A percentile compares a stretch with the other conserved stretches of the same genome.
These are phyloP conservation scores for Dromiciops gliroides DNA, from an alignment of 2,113 vertebrate genomes.

Conservation along the genomic window DNA sequence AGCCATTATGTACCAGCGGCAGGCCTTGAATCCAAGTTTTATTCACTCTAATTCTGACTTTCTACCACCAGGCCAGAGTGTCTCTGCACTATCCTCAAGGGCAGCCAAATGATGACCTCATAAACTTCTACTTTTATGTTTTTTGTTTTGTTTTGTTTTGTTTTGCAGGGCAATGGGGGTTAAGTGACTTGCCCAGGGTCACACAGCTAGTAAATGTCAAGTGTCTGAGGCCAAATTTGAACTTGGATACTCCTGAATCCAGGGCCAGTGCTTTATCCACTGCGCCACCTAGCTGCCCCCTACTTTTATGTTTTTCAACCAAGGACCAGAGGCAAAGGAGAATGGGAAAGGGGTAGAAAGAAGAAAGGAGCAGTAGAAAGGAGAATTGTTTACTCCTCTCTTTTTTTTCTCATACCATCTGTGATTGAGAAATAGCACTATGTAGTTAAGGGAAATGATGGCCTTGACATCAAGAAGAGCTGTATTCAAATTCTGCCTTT, in stretches of 20 bases:
- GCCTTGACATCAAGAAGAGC: neutral
- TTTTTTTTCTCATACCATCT: neutral
- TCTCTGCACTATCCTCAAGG: neutral
- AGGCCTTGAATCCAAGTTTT: neutral
- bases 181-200: no score
- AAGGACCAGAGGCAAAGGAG: constrained; percentile 18
- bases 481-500: neutral
- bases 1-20: neutral
- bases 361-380: neutral
- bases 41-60: neutral
- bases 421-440: neutral
- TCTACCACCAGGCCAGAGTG: neutral
- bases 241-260: no score
- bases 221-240: no score
- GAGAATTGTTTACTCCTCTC: constrained; percentile 2
- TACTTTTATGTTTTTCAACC: neutral
- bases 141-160: no score
- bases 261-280: no score
- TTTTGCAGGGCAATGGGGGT: no score
- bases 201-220: no score
- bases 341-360: neutral
- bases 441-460: neutral
- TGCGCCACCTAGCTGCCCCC: no score
- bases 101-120: neutral
- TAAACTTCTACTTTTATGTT: neutral